Evolutionary conservation across 2,113 vertebrate genomes (phyloP), one percentile per base, ranked within the genome.

Genomic region (Conger conger): DNA sequence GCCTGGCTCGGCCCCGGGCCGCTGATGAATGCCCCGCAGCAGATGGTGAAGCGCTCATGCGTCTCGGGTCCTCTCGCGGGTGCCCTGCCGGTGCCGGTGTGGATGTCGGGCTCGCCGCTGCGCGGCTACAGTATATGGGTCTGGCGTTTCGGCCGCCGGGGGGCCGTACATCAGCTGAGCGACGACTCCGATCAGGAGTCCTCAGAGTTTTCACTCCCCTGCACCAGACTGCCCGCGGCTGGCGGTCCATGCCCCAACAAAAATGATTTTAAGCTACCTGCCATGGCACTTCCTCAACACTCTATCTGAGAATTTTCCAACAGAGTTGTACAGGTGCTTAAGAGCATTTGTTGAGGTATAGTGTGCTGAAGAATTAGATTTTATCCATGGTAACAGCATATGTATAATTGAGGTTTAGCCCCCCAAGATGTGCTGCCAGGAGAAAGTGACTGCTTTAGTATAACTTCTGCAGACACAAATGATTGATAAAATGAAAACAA

Each of bases 31-130:
- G 57, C 6, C 9, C 15, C 23, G n/a, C 35, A 23, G 82, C 82
- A 77, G 68, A 76, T 83, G 82, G 82, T 16, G 8, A 30, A 76
- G 60, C n/a, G 18, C n/a, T 83, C 68, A 83, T 40, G 82, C 9
- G 7, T n/a, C 27, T n/a, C 13, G 79, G 73, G 68, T 38, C 9
- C 11, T 40, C 37, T 11, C 27, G 27, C 20, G 79, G 13, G 79
- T 40, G 79, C 68, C 68, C 27, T 35, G 5, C 68, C 30, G 40
- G n/a, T 45, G 68, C 73, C 73, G 20, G 68, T 4, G 18, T 42
- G 63, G 18, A 68, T 83, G 33, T 83, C 40, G 77, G 40, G 60
- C 82, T 27, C 30, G n/a, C 30, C n/a, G 37, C 6, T 3, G 36
- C 38, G 15, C 68, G 9, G 68, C 27, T n/a, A 42, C 37, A 17